Evolutionary conservation across 2,113 vertebrate genomes (phyloP), one percentile per base, ranked within the genome.

Genomic region (Anser cygnoides): DNA sequence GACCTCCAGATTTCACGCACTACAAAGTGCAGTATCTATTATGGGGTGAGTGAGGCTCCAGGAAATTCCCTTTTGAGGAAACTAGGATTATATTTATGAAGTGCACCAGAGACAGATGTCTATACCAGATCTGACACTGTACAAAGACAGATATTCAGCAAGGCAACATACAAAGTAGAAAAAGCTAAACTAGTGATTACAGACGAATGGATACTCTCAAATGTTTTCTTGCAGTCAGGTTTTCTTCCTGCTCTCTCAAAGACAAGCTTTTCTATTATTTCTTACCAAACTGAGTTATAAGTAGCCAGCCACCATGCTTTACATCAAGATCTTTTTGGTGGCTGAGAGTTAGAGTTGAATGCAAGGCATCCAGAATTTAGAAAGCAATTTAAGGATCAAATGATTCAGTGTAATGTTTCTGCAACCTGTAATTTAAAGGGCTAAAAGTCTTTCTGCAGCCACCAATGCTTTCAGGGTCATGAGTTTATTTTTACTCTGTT

Each of bases 301-400:
- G 66, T 68, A 72, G 12, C 58, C 39, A 68, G 54, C 49, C 44
- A 52, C 59, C 39, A 26, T 59, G 35, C 29, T 54, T 78, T 75
- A 71, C 39, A 72, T 75, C 58, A 79, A 73, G 23, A 84, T 55
- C n/a, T 76, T 68, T 68, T 86, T 3, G 1, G 84, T 80, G 76
- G 39, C 50, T 78, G 35, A 18, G 33, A 89, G 28, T 71, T 58
- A 62, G 72, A 90, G 39, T 61, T 84, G 61, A 25, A 66, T 55
- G 55, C 55, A 91, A 96, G 62, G 31, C 77, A 87, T 41, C 31
- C 74, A 91, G 74, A 95, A 92, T 83, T 92, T 76, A 85, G 50
- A 94, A 84, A 92, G 74, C 77, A 94, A 85, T 92, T 76, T 87
- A 91, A 84, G 74, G 71, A 92, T 93, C 71, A 92, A 92, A 79